phyloP scores from a whole-genome alignment of 1,140 invertebrate genomes.

The Cyrtorhinus lividipennis region DNA sequence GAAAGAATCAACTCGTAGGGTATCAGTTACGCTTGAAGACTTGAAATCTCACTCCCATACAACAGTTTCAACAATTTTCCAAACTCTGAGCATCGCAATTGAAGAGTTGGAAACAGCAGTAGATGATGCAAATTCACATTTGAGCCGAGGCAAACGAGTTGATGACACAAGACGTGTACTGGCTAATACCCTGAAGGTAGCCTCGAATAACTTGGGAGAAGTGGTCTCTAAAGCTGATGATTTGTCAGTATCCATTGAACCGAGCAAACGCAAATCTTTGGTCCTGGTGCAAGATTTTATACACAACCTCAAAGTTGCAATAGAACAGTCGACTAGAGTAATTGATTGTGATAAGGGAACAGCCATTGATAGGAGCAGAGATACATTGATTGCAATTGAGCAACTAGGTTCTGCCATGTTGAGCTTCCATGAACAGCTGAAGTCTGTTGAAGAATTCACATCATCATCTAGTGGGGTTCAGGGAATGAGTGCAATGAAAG shows the following conservation, averaged over 20 bases:
- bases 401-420: conserved; percentile 9
- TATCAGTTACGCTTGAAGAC: conserved; percentile 1
- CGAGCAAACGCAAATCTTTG: conserved; percentile 11
- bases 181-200: background rate
- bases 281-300: conserved; percentile 15
- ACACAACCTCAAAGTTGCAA: conserved; percentile 15
- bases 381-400: conserved; percentile 2
- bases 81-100: background rate
- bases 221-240: conserved; percentile 11
- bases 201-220: background rate
- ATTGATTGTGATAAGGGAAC: conserved; percentile 8
- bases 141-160: conserved; percentile 5
- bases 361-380: conserved; percentile 5
- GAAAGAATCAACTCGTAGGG: conserved; percentile 7
- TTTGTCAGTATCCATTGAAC: background rate
- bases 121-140: conserved; percentile 4
- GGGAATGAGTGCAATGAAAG: conserved; percentile 14
- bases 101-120: conserved; percentile 7
- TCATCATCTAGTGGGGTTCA: background rate
- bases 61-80: background rate
- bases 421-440: conserved; percentile 7
- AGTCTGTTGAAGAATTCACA: conserved; percentile 3
- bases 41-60: background rate
- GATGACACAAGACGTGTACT: conserved; percentile 14
- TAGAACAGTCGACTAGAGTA: conserved; percentile 8